A percentile compares a stretch with the other conserved stretches of the same genome.
Evolutionary conservation across 2,888 invertebrate species (phyloP).

Genomic region (Argynnis bischoffii): DNA sequence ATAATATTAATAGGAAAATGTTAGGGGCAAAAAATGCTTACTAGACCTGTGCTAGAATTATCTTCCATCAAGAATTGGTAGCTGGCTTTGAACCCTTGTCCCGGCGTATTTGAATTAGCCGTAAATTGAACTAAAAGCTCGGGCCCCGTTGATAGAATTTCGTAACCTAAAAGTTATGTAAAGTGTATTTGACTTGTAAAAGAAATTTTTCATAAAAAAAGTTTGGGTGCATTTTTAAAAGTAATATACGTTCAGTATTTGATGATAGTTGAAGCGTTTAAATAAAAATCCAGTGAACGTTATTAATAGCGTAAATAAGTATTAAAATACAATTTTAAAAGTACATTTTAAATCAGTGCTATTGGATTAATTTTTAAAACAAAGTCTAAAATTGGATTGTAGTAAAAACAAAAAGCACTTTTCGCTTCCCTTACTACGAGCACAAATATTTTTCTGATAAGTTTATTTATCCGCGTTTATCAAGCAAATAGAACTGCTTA

Average conservation of each 20-base stretch:
- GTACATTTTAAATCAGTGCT: slow-evolving; percentile 7
- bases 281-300: too few relatives aligned
- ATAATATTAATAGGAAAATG: not conserved
- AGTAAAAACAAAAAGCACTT: too few relatives aligned
- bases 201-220: not conserved
- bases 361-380: not conserved
- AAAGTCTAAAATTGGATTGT: not conserved
- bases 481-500: slow-evolving; percentile 7
- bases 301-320: too few relatives aligned
- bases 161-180: slow-evolving; percentile 78
- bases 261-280: too few relatives aligned
- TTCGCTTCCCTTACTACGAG: not conserved
- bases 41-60: slow-evolving; percentile 71
- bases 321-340: too few relatives aligned
- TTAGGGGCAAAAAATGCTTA: slow-evolving; percentile 55
- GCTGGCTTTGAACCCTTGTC: slow-evolving; percentile 90
- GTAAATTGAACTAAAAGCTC: slow-evolving; percentile 92
- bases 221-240: not conserved
- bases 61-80: slow-evolving; percentile 87
- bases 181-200: not conserved
- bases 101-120: slow-evolving; percentile 89
- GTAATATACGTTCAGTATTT: too few relatives aligned
- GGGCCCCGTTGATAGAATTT: slow-evolving; percentile 90
- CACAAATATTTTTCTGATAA: not conserved
- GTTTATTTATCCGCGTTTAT: slow-evolving; percentile 13